Evolutionary conservation across 2,113 vertebrate species (phyloP).

Genomic region (Halichoeres trimaculatus): DNA sequence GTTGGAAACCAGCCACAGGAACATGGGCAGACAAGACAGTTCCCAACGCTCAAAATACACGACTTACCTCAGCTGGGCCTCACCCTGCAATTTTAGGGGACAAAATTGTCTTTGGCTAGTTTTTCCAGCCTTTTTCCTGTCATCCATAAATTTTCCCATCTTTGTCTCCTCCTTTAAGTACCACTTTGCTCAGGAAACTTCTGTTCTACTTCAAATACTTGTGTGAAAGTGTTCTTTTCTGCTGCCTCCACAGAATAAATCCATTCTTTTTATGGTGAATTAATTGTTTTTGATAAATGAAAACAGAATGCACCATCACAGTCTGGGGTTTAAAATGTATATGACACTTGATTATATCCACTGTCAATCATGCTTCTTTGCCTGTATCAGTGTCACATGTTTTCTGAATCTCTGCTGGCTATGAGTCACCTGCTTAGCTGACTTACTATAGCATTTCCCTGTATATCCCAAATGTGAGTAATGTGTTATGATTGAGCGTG

Average conservation of each 20-base stretch:
- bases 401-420: conserved; percentile 4
- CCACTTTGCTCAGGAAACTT: conserved; percentile 13
- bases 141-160: conserved; percentile 41
- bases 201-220: conserved; percentile 2
- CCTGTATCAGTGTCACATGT: conserved; percentile 24
- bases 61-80: conserved; percentile 48
- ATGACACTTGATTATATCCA: conserved; percentile 55
- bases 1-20: conserved; percentile 49
- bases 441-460: conserved; percentile 40
- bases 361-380: conserved; percentile 41
- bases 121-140: conserved; percentile 47
- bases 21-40: conserved; percentile 30
- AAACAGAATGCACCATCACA: neutral
- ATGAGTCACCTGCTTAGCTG: conserved; percentile 57
- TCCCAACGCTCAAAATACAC: conserved; percentile 59
- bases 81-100: conserved; percentile 64
- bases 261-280: neutral
- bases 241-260: neutral
- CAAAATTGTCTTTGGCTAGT: conserved; percentile 50
- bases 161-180: conserved; percentile 41
- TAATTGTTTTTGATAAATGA: conserved; percentile 10
- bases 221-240: neutral
- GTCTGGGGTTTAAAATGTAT: conserved; percentile 43
- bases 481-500: conserved; percentile 64
- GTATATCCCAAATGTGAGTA: conserved; percentile 48